Evolutionary conservation across 2,888 invertebrate species (phyloP).

Genomic region (Cistogaster globosa): DNA sequence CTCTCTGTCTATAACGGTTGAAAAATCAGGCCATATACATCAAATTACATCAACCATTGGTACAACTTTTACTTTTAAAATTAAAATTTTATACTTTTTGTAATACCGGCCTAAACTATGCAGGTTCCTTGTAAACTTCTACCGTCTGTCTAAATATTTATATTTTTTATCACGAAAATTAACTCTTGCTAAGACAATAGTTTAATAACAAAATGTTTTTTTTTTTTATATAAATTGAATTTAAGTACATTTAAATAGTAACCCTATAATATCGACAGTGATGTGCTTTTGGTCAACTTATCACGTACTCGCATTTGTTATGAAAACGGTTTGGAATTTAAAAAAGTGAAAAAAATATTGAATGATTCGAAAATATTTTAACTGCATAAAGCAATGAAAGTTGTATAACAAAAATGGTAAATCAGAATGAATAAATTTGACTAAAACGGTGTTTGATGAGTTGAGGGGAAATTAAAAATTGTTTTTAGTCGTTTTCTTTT

Average conservation of each 20-base stretch:
- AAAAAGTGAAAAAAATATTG: slow-evolving; percentile 34
- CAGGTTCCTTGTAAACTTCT: too few species aligned
- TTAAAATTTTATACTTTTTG: too few species aligned
- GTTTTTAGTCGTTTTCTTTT: slow-evolving; percentile 1
- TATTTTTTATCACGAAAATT: too few species aligned
- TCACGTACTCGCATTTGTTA: slow-evolving; percentile 3
- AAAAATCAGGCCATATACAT: too few species aligned
- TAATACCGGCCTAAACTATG: too few species aligned
- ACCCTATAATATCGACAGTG: slow-evolving; percentile 16
- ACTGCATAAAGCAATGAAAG: slow-evolving; percentile 61
- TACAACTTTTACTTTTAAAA: too few species aligned
- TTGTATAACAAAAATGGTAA: slow-evolving; percentile 63
- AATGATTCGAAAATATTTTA: slow-evolving; percentile 28
- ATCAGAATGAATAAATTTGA: slow-evolving; percentile 47
- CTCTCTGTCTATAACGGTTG: too few species aligned
- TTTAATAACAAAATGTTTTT: too few species aligned
- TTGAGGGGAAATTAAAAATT: slow-evolving; percentile 3
- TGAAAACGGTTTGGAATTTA: slow-evolving; percentile 55
- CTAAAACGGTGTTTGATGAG: background rate
- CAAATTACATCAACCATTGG: too few species aligned
- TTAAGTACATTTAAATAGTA: background rate
- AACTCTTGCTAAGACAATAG: too few species aligned
- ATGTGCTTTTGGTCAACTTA: slow-evolving; percentile 1
- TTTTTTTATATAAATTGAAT: background rate
- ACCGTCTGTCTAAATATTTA: too few species aligned